Evolutionary conservation across 2,888 invertebrate species (phyloP).

Genomic region (Portevinia maculata): DNA sequence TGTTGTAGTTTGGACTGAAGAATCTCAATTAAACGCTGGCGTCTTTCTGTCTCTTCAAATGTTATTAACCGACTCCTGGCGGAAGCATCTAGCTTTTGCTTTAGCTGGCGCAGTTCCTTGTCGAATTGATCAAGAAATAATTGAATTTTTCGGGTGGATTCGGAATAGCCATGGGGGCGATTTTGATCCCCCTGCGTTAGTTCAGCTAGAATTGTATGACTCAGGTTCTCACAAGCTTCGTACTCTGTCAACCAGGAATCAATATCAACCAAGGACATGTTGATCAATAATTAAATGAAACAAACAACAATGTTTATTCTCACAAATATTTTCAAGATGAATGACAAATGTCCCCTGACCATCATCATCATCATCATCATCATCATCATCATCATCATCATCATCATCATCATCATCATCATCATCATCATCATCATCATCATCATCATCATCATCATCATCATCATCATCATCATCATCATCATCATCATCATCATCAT

Average conservation of each 20-base stretch:
- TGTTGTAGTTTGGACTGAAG: slow-evolving; percentile 85
- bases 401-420: too few relatives aligned
- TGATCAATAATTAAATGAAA: slow-evolving; percentile 45
- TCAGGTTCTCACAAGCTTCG: slow-evolving; percentile 87
- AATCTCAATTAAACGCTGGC: slow-evolving; percentile 85
- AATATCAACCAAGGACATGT: slow-evolving; percentile 82
- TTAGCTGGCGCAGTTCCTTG: slow-evolving; percentile 85
- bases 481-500: too few relatives aligned
- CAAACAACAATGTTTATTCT: slow-evolving; percentile 46
- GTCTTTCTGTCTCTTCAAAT: slow-evolving; percentile 85
- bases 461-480: too few relatives aligned
- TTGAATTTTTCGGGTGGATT: slow-evolving; percentile 85
- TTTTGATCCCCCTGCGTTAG: slow-evolving; percentile 85
- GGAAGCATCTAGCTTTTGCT: slow-evolving; percentile 84
- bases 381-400: too few relatives aligned
- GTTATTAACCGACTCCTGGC: slow-evolving; percentile 82
- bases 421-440: too few relatives aligned
- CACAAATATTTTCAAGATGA: slow-evolving; percentile 8
- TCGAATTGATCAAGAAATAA: slow-evolving; percentile 86
- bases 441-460: too few relatives aligned
- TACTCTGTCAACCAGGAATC: slow-evolving; percentile 85
- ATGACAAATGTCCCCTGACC: slow-evolving; percentile 39
- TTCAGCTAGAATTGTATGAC: slow-evolving; percentile 86
- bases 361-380: too few relatives aligned
- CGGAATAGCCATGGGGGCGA: slow-evolving; percentile 84